Base-by-base conservation (phyloP, 2,888 invertebrate species). In the Hypolimnas misippus region DNA sequence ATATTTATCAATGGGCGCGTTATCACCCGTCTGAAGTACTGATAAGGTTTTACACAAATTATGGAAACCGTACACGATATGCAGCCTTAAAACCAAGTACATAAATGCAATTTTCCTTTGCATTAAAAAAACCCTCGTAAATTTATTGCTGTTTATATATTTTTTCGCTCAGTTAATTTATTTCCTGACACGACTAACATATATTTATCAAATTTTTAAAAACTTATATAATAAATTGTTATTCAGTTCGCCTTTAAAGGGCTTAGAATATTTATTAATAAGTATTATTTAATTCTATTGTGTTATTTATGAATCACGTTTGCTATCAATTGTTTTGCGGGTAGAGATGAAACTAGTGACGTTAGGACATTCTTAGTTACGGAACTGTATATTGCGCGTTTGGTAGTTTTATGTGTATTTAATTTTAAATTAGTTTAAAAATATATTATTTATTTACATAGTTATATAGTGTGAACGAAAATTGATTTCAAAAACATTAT, bases 291-390 rank as follows among this genome's bases (percentile, higher is more conserved):
- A n/a, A 35, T 31, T 29, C 38, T 14, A 33, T 42, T 58, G 12
- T 1, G 31, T 2, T 17, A 8, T n/a, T 10, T 31, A 5, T 52
- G 19, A 49, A 7, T 25, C 50, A 51, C 29, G 10, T n/a, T 5
- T 10, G 31, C 8, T 17, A 31, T 29, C 17, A 29, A 51, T 50
- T 31, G 16, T 29, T 3, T 58, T 42, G 51, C 19, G 57, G 57
- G 57, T 58, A 58, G 29, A 40, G 35, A 29, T 17, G 21, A 58
- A 58, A 33, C 12, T 14, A 14, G 50, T 58, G 31, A 46, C 50
- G 50, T 35, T 5, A 7, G 7, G 1, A 14, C 14, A 16, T 2
- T 14, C 40, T 40, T 7, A 14, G 2, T 7, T n/a, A n/a, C n/a
- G n/a, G n/a, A n/a, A n/a, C n/a, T n/a, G n/a, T n/a, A n/a, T n/a